Conservation (phyloP, 2,797 vertebrate species). For the Glossophaga mutica region DNA sequence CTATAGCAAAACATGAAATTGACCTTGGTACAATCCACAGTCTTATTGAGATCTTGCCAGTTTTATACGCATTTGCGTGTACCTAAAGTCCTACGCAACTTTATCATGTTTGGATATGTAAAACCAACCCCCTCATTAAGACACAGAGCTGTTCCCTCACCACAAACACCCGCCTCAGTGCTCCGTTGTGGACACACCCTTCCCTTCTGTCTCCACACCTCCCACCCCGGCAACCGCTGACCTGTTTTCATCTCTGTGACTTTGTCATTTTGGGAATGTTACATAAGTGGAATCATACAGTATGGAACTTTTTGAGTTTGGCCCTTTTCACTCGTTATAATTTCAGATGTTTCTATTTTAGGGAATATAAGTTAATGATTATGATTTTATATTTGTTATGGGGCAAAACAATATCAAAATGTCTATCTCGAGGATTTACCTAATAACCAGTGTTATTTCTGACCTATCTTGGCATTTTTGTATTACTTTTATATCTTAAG, state of each 20-base stretch:
- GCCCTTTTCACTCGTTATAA: background rate
- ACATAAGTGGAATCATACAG: slow-evolving; percentile 3
- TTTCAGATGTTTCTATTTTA: slow-evolving; percentile 28
- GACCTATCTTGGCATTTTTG: slow-evolving; percentile 10
- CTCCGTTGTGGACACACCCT: background rate
- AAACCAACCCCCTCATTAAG: background rate
- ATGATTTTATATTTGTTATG: slow-evolving; percentile 31
- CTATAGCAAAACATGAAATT: background rate
- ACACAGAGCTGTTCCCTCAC: background rate
- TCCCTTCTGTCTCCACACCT: background rate
- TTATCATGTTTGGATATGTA: background rate
- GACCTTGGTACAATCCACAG: background rate
- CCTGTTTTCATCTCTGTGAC: background rate
- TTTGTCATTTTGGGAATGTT: slow-evolving; percentile 43
- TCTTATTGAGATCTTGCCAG: background rate
- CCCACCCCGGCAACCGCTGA: background rate
- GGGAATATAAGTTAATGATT: background rate
- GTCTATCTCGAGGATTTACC: background rate
- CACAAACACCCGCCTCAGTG: background rate
- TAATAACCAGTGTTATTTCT: slow-evolving; percentile 26
- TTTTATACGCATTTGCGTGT: background rate
- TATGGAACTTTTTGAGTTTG: background rate
- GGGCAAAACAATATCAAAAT: slow-evolving; percentile 35
- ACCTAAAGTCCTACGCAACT: background rate
- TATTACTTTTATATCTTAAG: slow-evolving; percentile 33